A percentile compares a stretch with the other conserved stretches of the same genome.
These are phyloP conservation scores for Macrotus californicus DNA, from an alignment of 2,113 vertebrate genomes.

Conservation along the genomic window DNA sequence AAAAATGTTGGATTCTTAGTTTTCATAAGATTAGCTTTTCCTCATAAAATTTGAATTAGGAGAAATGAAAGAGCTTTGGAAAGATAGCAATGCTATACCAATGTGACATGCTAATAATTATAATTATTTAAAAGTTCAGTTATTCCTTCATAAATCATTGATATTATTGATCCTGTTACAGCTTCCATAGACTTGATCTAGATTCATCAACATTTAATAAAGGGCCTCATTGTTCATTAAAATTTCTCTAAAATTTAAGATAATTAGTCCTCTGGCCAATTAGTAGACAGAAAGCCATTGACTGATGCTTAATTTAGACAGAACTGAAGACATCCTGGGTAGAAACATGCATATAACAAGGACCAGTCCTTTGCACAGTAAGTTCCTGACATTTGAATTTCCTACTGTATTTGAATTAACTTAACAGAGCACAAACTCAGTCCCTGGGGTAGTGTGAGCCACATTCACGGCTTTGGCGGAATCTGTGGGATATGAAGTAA, in stretches of 20 bases:
- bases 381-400: slow-evolving; percentile 2
- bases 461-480: not conserved
- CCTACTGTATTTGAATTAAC: not conserved
- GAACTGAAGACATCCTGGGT: not conserved
- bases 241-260: slow-evolving; percentile 1
- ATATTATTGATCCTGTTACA: not conserved
- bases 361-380: not conserved
- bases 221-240: not conserved
- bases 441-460: not conserved
- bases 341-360: not conserved
- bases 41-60: slow-evolving; percentile 2
- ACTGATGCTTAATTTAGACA: not conserved
- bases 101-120: not conserved
- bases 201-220: slow-evolving; percentile 32
- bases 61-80: not conserved
- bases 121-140: slow-evolving; percentile 25
- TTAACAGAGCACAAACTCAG: not conserved
- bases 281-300: not conserved
- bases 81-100: not conserved
- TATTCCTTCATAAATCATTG: not conserved
- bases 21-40: not conserved
- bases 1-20: not conserved
- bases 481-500: not conserved
- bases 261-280: slow-evolving; percentile 23
- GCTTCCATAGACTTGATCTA: not conserved